These are phyloP conservation scores for Machimus rusticus DNA, from an alignment of 2,888 invertebrate genomes.

Conservation along the genomic window DNA sequence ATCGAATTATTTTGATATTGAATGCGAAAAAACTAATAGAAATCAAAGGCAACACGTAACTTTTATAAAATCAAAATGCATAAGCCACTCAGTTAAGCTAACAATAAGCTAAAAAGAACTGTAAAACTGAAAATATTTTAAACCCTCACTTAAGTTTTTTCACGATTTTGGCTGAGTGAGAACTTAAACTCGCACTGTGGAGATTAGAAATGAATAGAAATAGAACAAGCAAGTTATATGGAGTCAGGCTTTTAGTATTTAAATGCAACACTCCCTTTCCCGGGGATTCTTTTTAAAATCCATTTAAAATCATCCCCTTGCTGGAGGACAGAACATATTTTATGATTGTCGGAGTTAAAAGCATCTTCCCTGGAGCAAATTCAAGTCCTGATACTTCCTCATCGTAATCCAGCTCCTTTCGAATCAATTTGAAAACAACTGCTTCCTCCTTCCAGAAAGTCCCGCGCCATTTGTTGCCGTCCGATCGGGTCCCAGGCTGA, in stretches of 20 bases:
- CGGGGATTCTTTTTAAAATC: not conserved
- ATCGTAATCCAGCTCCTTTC: not conserved
- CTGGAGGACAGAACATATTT: not conserved
- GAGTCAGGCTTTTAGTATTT: not conserved
- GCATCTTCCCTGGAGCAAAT: not conserved
- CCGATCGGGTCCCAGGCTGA: not conserved
- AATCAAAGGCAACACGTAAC: too few species aligned
- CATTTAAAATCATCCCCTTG: not conserved
- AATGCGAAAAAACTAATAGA: too few species aligned
- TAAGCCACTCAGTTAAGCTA: too few species aligned
- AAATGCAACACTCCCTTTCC: not conserved
- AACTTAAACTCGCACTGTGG: too few species aligned
- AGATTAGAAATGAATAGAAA: too few species aligned
- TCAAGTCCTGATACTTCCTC: not conserved
- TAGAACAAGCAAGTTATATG: too few species aligned
- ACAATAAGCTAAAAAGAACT: too few species aligned
- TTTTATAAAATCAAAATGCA: too few species aligned
- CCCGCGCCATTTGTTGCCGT: not conserved
- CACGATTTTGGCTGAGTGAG: too few species aligned
- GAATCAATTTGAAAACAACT: not conserved
- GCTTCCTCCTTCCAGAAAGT: not conserved
- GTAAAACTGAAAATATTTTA: too few species aligned
- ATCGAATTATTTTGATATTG: too few species aligned
- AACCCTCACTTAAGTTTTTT: too few species aligned
- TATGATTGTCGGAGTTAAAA: not conserved